Evolutionary conservation across 2,797 vertebrate genomes (phyloP).

Genomic region (Eleutherodactylus coqui): DNA sequence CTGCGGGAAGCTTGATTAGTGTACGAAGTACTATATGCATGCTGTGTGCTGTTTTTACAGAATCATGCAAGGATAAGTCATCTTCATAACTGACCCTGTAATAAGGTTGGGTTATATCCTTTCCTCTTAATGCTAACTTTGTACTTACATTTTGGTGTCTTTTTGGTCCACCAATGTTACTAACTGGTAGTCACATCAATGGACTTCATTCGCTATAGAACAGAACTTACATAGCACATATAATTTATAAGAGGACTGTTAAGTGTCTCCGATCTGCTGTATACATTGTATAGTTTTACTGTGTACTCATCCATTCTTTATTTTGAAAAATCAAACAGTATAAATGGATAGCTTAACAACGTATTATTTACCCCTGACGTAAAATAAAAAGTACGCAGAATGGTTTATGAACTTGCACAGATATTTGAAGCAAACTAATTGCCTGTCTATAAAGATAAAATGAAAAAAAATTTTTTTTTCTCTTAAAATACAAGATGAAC

Average conservation of each 20-base stretch:
- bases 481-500: constrained; percentile 99
- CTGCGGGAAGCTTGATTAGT: not conserved
- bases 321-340: constrained; percentile 79
- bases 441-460: constrained; percentile 96
- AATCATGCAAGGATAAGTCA: constrained; percentile 21
- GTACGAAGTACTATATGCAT: constrained; percentile 22
- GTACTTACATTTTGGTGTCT: constrained; percentile 7
- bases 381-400: constrained; percentile 74
- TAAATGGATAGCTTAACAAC: constrained; percentile 81
- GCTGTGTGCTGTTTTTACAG: constrained; percentile 28
- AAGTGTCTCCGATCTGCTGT: not conserved
- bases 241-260: not conserved
- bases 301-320: constrained; percentile 69
- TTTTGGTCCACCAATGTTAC: not conserved
- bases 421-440: constrained; percentile 83
- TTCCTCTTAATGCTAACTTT: not conserved
- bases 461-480: constrained; percentile 86
- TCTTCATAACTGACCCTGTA: constrained; percentile 5
- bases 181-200: constrained; percentile 17
- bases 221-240: constrained; percentile 27
- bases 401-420: constrained; percentile 77
- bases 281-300: constrained; percentile 32
- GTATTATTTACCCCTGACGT: constrained; percentile 74
- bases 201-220: not conserved
- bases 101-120: not conserved